Evolutionary conservation across 1,140 invertebrate species (phyloP).

Genomic region (Drosophila rufa): DNA sequence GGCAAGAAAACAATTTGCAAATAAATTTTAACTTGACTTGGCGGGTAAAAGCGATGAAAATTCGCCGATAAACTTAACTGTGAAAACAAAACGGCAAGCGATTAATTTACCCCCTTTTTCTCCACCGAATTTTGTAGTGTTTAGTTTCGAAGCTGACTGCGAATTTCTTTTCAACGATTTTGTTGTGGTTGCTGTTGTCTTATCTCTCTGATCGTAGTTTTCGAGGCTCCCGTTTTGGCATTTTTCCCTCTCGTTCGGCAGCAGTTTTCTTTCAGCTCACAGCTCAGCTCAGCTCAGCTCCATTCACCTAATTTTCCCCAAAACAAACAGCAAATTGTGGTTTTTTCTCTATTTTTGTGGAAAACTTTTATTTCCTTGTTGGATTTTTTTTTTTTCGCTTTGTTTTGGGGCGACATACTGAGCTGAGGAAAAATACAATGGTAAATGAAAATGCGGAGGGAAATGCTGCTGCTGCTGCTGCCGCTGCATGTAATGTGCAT

Average conservation of each 20-base stretch:
- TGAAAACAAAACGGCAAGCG: conserved; percentile 40
- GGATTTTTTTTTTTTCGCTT: conserved; percentile 26
- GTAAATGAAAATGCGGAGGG: conserved; percentile 34
- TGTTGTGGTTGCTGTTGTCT: conserved; percentile 25
- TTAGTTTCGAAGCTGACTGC: conserved; percentile 1
- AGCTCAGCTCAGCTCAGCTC: conserved; percentile 31
- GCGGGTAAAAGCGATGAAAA: conserved; percentile 60
- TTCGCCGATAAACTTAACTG: conserved; percentile 63
- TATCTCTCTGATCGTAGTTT: conserved; percentile 56
- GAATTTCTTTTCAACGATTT: conserved; percentile 42
- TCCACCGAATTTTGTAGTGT: conserved; percentile 1
- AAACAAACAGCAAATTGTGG: conserved; percentile 24
- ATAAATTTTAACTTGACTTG: conserved; percentile 39
- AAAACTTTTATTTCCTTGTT: conserved; percentile 78
- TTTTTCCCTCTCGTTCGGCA: conserved; percentile 33
- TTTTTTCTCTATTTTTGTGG: conserved; percentile 6
- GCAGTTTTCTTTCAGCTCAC: conserved; percentile 24
- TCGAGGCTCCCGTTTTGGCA: conserved; percentile 31
- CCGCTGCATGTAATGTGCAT: conserved; percentile 68
- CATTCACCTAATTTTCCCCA: conserved; percentile 72
- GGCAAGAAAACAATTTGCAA: conserved; percentile 30
- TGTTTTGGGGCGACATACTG: conserved; percentile 48
- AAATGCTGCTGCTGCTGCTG: conserved; percentile 10
- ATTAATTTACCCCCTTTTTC: conserved; percentile 31
- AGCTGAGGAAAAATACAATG: conserved; percentile 40